Evolutionary conservation across 2,888 invertebrate genomes (phyloP).

Genomic region (Eurois occulta): DNA sequence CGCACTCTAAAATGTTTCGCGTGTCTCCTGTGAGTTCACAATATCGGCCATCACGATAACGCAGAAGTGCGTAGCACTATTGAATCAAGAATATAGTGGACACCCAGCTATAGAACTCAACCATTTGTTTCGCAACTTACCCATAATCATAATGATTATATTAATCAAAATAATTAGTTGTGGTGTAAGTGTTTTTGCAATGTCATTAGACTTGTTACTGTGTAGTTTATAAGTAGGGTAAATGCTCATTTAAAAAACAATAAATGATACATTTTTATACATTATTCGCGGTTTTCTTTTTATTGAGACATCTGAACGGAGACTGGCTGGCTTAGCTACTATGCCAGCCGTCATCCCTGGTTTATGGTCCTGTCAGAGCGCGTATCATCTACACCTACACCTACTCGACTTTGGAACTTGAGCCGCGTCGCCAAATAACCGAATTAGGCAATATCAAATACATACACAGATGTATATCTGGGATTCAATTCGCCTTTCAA

Average conservation of each 20-base stretch:
- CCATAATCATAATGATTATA: conserved; percentile 31
- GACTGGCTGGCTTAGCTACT: too few species aligned
- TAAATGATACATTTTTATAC: conserved; percentile 36
- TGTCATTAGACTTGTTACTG: conserved; percentile 24
- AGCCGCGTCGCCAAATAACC: conserved; percentile 13
- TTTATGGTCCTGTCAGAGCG: background rate
- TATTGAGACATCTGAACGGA: background rate
- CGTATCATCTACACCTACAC: background rate
- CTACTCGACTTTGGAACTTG: background rate
- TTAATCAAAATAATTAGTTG: conserved; percentile 38
- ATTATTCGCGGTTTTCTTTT: conserved; percentile 16
- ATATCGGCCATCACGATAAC: too few species aligned
- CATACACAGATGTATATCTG: conserved; percentile 15
- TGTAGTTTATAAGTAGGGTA: conserved; percentile 36
- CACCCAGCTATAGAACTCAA: conserved; percentile 6
- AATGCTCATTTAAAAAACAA: conserved; percentile 20
- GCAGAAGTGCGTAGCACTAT: background rate
- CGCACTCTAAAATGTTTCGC: background rate
- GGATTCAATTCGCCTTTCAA: conserved; percentile 27
- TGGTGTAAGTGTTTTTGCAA: conserved; percentile 30
- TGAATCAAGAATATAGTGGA: background rate
- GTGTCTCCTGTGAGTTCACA: background rate
- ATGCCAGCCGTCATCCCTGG: background rate
- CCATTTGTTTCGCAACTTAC: conserved; percentile 25
- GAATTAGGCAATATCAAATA: conserved; percentile 28